A percentile compares a stretch with the other conserved stretches of the same genome.
Conservation (phyloP, 2,113 vertebrate genomes). For the Eulemur macaco region DNA sequence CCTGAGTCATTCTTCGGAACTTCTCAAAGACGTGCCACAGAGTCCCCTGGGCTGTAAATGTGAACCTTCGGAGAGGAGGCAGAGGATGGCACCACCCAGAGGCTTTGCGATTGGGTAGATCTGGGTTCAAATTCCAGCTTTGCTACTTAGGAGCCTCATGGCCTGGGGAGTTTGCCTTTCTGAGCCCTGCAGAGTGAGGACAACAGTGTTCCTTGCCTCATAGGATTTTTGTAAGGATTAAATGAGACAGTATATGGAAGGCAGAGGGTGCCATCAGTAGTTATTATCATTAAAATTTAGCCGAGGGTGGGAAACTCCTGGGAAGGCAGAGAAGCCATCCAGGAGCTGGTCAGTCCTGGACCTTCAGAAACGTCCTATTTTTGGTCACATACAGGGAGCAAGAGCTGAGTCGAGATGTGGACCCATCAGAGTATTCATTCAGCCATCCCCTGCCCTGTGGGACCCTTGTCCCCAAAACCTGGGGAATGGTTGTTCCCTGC, state of each 20-base stretch:
- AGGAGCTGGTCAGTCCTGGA: neutral
- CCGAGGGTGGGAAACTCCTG: neutral
- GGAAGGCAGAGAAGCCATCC: neutral
- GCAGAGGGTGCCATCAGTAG: neutral
- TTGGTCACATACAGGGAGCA: neutral
- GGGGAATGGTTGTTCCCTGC: neutral
- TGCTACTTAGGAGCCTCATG: neutral
- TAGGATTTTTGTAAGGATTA: neutral
- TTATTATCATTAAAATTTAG: neutral
- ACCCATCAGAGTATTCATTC: neutral
- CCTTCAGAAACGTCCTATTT: neutral
- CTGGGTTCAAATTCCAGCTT: neutral
- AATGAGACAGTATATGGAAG: neutral
- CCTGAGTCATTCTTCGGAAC: neutral
- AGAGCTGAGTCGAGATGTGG: neutral
- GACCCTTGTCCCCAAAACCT: neutral
- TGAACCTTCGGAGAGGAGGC: neutral
- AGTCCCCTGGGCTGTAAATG: neutral
- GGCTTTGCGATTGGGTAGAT: neutral
- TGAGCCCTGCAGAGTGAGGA: neutral
- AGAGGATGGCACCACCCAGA: neutral
- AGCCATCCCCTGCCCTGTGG: neutral
- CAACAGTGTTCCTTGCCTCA: neutral
- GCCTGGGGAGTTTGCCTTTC: neutral
- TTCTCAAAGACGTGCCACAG: neutral